These are phyloP conservation scores for Apodemia zela DNA, from an alignment of 2,888 invertebrate genomes.

Conservation along the genomic window DNA sequence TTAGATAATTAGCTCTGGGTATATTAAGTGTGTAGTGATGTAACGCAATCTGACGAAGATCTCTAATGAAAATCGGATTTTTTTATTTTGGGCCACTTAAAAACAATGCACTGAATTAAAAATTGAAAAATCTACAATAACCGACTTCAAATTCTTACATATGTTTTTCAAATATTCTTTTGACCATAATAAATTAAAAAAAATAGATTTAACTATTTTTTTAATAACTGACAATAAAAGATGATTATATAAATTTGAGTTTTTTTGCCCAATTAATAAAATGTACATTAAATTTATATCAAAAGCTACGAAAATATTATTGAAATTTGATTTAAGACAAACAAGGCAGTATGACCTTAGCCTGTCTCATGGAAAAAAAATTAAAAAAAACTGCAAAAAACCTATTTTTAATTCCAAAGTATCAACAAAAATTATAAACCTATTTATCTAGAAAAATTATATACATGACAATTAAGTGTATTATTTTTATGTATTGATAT, in stretches of 20 bases:
- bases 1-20: conserved; percentile 20
- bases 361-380: not conserved
- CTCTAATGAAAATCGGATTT: not conserved
- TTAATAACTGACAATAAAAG: too few relatives aligned
- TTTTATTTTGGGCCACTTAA: not conserved
- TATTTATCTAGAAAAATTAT: too few relatives aligned
- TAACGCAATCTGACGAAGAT: conserved; percentile 8
- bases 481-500: too few relatives aligned
- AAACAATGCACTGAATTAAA: not conserved
- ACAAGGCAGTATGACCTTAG: not conserved
- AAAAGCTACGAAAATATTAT: not conserved
- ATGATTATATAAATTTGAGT: too few relatives aligned
- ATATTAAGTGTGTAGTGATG: conserved; percentile 15
- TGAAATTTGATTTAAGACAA: not conserved
- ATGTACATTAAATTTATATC: too few relatives aligned
- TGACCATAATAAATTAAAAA: not conserved
- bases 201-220: not conserved
- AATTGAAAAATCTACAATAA: not conserved
- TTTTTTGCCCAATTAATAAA: too few relatives aligned
- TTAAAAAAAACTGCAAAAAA: not conserved
- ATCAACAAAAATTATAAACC: too few relatives aligned
- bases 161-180: not conserved
- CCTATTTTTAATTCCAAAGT: not conserved
- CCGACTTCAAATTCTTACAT: not conserved
- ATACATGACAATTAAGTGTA: too few relatives aligned